Conservation (phyloP, 2,888 invertebrate genomes). For the Apomyelois bistriatella region DNA sequence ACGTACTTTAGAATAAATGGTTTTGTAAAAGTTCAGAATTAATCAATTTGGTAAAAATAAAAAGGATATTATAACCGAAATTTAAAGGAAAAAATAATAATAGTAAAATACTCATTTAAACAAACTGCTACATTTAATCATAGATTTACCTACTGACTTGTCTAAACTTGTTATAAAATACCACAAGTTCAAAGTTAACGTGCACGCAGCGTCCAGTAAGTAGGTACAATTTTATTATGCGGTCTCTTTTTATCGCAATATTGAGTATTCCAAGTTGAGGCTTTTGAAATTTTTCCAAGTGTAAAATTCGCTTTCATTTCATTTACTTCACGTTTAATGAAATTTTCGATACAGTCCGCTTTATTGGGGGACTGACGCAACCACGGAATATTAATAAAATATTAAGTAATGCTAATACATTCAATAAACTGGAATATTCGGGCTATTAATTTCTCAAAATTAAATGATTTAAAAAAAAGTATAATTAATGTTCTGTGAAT, state of each 20-base stretch:
- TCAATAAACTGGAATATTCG: constrained; percentile 29
- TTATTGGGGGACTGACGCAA: constrained; percentile 20
- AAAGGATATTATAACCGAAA: too few relatives aligned
- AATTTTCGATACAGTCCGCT: constrained; percentile 56
- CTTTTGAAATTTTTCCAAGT: constrained; percentile 66
- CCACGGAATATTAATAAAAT: constrained; percentile 36
- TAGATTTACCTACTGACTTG: too few relatives aligned
- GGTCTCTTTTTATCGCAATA: constrained; percentile 60
- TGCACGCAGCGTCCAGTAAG: constrained; percentile 22
- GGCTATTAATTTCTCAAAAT: constrained; percentile 6
- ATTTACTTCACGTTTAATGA: constrained; percentile 65
- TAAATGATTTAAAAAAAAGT: background rate
- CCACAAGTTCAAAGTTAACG: constrained; percentile 25
- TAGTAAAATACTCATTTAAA: too few relatives aligned
- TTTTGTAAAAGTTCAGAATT: too few relatives aligned
- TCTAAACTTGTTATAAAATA: too few relatives aligned
- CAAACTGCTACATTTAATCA: too few relatives aligned
- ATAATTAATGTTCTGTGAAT: background rate
- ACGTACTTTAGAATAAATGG: too few relatives aligned
- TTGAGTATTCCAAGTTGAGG: constrained; percentile 56
- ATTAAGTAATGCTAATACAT: constrained; percentile 47
- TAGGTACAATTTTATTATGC: constrained; percentile 55
- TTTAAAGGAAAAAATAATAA: too few relatives aligned
- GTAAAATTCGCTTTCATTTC: constrained; percentile 64
- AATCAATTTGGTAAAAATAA: too few relatives aligned